Percentiles rank a stretch among this genome's conserved stretches.
Evolutionary conservation across 2,888 invertebrate genomes (phyloP).

Genomic region (Caenorhabditis becei): DNA sequence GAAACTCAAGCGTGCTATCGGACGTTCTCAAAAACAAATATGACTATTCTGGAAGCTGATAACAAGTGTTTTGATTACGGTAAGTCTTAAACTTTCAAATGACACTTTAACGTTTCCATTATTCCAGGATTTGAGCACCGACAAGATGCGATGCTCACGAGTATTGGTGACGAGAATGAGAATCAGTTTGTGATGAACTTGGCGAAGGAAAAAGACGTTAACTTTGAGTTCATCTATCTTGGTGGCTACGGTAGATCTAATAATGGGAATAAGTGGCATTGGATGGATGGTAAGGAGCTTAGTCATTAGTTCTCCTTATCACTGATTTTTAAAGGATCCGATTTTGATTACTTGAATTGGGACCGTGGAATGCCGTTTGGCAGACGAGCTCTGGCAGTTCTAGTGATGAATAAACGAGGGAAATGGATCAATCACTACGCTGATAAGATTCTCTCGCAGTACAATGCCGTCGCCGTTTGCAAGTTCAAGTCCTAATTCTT

Average conservation of each 20-base stretch:
- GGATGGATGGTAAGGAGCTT: constrained; percentile 72
- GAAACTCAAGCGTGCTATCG: constrained; percentile 71
- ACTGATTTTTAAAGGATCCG: constrained; percentile 49
- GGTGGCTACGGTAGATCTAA: constrained; percentile 74
- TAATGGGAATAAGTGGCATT: constrained; percentile 72
- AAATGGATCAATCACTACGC: constrained; percentile 75
- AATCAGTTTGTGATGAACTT: constrained; percentile 71
- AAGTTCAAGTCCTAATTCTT: constrained; percentile 66
- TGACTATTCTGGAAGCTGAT: constrained; percentile 74
- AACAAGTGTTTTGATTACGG: constrained; percentile 70
- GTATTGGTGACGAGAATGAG: constrained; percentile 66
- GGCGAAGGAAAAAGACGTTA: constrained; percentile 63
- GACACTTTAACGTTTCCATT: neutral
- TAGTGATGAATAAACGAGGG: constrained; percentile 72
- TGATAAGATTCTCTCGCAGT: constrained; percentile 67
- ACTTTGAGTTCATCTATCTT: constrained; percentile 69
- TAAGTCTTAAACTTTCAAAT: constrained; percentile 17
- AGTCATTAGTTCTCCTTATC: neutral
- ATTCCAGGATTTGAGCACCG: constrained; percentile 67
- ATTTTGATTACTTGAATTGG: constrained; percentile 70
- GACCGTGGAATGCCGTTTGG: constrained; percentile 70
- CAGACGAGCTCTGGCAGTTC: constrained; percentile 64
- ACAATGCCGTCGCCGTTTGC: constrained; percentile 72
- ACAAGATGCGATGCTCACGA: constrained; percentile 73
- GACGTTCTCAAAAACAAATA: constrained; percentile 61